A percentile compares a stretch with the other conserved stretches of the same genome.
Evolutionary conservation across 2,888 invertebrate genomes (phyloP).

Genomic region (Sinopyrophorus schimmeli): DNA sequence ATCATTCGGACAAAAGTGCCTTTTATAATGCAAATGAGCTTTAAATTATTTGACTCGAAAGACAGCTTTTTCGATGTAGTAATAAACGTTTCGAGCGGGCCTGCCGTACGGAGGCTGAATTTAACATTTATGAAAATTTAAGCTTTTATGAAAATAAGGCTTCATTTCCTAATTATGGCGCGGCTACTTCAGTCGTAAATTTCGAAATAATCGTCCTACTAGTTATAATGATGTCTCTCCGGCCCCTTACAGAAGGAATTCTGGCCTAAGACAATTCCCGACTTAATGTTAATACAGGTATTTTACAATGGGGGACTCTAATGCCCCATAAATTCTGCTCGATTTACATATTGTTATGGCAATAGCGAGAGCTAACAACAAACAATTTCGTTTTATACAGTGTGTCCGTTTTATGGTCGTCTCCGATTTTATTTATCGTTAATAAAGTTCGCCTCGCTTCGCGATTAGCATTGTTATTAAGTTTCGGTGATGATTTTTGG

Average conservation of each 20-base stretch:
- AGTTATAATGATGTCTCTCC: slow-evolving; percentile 16
- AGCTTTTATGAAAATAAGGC: slow-evolving; percentile 27
- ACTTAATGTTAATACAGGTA: slow-evolving; percentile 27
- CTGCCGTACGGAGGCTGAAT: slow-evolving; percentile 18
- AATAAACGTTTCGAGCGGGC: slow-evolving; percentile 5
- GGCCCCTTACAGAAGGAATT: slow-evolving; percentile 3
- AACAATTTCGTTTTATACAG: too few species aligned
- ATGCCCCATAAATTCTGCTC: slow-evolving; percentile 24
- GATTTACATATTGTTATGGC: slow-evolving; percentile 24
- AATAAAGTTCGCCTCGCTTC: too few species aligned
- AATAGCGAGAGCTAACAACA: too few species aligned
- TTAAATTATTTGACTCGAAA: slow-evolving; percentile 23
- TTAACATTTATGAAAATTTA: slow-evolving; percentile 25
- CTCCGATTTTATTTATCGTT: too few species aligned
- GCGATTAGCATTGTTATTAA: too few species aligned
- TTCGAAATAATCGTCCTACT: slow-evolving; percentile 17
- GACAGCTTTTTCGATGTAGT: slow-evolving; percentile 6
- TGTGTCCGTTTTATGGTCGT: too few species aligned
- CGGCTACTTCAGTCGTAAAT: slow-evolving; percentile 25
- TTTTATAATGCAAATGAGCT: slow-evolving; percentile 27
- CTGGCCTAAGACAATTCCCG: slow-evolving; percentile 6
- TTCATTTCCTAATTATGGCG: slow-evolving; percentile 23
- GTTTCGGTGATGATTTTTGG: too few species aligned
- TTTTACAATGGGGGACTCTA: slow-evolving; percentile 23
- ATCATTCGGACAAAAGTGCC: slow-evolving; percentile 22